A percentile compares a stretch with the other conserved stretches of the same genome.
Evolutionary conservation across 2,797 vertebrate species (phyloP).

Genomic region (Coreius guichenoti): DNA sequence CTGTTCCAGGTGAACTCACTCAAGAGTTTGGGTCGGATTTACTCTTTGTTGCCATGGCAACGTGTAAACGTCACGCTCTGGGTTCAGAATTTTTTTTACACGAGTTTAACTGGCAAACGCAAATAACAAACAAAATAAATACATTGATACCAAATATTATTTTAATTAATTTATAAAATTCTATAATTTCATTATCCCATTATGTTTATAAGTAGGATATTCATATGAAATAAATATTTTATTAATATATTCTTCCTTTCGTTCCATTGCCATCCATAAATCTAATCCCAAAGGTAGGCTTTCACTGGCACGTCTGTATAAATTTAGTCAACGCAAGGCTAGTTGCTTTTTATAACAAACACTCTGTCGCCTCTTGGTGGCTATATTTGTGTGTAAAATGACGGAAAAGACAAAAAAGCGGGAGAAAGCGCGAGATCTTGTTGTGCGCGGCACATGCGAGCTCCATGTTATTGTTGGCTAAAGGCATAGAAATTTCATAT

Average conservation of each 20-base stretch:
- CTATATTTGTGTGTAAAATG: background rate
- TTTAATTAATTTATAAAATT: background rate
- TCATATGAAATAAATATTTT: background rate
- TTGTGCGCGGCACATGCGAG: background rate
- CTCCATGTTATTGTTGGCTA: background rate
- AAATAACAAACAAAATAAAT: background rate
- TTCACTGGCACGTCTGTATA: background rate
- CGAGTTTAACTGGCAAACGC: background rate
- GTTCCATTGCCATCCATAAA: background rate
- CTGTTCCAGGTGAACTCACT: background rate
- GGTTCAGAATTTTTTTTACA: background rate
- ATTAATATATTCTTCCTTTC: background rate
- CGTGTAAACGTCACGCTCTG: constrained; percentile 24
- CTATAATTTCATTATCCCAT: background rate
- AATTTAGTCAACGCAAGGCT: background rate
- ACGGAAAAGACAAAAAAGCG: background rate
- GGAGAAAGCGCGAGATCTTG: background rate
- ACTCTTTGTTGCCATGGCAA: constrained; percentile 59
- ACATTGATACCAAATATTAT: background rate
- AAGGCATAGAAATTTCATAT: background rate
- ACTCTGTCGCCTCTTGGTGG: constrained; percentile 6
- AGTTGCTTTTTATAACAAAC: background rate
- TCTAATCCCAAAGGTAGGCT: background rate
- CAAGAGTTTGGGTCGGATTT: background rate
- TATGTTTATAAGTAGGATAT: background rate